Evolutionary conservation across 2,888 invertebrate species (phyloP).

Genomic region (Caenorhabditis macrosperma): DNA sequence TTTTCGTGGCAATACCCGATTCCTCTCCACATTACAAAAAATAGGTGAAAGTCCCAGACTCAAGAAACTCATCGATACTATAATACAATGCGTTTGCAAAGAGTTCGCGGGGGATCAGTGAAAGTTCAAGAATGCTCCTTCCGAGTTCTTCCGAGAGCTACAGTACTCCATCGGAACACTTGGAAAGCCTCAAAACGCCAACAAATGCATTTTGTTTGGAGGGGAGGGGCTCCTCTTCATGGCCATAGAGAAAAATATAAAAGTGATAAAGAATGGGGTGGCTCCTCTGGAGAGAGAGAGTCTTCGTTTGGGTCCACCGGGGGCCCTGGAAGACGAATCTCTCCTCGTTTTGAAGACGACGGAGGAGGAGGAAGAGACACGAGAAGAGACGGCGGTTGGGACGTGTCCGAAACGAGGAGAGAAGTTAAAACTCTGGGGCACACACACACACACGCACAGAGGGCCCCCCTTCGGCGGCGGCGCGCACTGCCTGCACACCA

Average conservation of each 20-base stretch:
- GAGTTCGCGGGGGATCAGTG: too few relatives aligned
- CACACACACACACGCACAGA: too few relatives aligned
- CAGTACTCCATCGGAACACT: conserved; percentile 4
- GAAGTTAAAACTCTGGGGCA: conserved; percentile 47
- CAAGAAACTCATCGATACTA: too few relatives aligned
- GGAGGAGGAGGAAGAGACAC: not conserved
- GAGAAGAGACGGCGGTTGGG: not conserved
- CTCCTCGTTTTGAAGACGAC: conserved; percentile 1
- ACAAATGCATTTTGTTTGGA: not conserved
- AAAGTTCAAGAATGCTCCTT: too few relatives aligned
- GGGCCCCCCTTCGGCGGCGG: too few relatives aligned
- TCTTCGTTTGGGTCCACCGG: conserved; percentile 48
- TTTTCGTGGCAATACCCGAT: too few relatives aligned
- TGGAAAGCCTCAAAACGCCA: not conserved
- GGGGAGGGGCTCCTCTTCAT: not conserved
- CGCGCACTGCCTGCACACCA: conserved; percentile 12
- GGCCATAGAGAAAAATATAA: conserved; percentile 35
- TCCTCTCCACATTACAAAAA: too few relatives aligned
- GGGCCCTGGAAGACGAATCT: conserved; percentile 48
- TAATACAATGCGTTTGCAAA: too few relatives aligned
- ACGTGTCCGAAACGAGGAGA: conserved; percentile 20
- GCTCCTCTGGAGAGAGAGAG: conserved; percentile 13
- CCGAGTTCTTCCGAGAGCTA: conserved; percentile 3
- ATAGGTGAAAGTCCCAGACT: too few relatives aligned
- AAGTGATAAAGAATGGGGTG: conserved; percentile 52